These are phyloP conservation scores for Ectropis crepuscularia DNA, from an alignment of 2,888 invertebrate species.

Conservation along the genomic window DNA sequence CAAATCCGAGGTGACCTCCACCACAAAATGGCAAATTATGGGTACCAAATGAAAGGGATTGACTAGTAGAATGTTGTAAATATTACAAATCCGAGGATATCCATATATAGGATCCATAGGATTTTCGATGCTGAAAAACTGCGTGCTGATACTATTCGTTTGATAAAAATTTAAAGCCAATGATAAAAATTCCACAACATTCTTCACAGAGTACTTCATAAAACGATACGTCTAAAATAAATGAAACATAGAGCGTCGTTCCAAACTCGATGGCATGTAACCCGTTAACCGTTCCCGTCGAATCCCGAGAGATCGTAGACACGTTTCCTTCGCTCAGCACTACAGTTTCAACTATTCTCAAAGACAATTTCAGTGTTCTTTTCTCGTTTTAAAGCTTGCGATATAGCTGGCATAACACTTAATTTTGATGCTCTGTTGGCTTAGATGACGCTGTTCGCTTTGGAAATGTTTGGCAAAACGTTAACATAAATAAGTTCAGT, in stretches of 20 bases:
- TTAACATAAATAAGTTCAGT: constrained; percentile 21
- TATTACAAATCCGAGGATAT: no score
- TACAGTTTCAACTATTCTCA: constrained; percentile 66
- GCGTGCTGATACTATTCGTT: no score
- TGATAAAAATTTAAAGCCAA: neutral
- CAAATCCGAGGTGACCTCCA: no score
- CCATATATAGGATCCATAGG: no score
- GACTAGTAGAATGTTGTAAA: no score
- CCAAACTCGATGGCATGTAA: constrained; percentile 63
- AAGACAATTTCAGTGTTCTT: constrained; percentile 73
- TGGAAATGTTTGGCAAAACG: constrained; percentile 28
- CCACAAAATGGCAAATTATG: no score
- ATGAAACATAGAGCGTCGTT: constrained; percentile 63
- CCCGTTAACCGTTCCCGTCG: constrained; percentile 64
- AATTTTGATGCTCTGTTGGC: constrained; percentile 50
- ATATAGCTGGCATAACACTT: constrained; percentile 64
- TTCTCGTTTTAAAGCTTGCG: constrained; percentile 59
- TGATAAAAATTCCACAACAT: constrained; percentile 23
- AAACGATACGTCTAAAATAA: constrained; percentile 51
- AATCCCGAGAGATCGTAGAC: constrained; percentile 67
- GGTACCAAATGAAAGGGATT: no score
- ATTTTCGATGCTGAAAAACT: no score
- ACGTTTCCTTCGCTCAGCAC: constrained; percentile 73
- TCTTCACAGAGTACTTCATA: constrained; percentile 35
- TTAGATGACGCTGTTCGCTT: constrained; percentile 23